Conservation (phyloP, 2,797 vertebrate species). For the Podarcis lilfordi region DNA sequence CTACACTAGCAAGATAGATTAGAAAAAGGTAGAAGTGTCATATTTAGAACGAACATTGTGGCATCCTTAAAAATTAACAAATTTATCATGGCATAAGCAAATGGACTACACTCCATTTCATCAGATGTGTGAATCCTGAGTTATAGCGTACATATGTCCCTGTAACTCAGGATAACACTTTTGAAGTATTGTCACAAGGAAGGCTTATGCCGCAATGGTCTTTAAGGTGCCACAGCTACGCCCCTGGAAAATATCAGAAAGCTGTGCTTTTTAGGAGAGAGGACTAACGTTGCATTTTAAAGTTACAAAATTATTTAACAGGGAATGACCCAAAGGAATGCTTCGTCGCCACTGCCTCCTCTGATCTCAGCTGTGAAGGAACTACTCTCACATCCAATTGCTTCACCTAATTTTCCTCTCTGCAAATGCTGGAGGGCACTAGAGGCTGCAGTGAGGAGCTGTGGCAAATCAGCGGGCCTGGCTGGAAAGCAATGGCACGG, state of each 20-base stretch:
- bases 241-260: not conserved
- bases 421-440: not conserved
- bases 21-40: not conserved
- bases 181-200: no score
- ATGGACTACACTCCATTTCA: no score
- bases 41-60: not conserved
- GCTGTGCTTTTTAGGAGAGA: not conserved
- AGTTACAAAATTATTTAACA: not conserved
- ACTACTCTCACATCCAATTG: not conserved
- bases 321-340: not conserved
- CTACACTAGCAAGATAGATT: not conserved
- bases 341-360: not conserved
- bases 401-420: not conserved
- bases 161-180: not conserved
- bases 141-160: not conserved
- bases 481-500: not conserved
- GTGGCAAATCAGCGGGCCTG: not conserved
- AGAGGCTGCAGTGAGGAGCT: not conserved
- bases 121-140: no score
- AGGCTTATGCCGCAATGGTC: no score
- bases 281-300: not conserved
- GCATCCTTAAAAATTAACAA: no score
- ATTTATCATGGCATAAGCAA: no score
- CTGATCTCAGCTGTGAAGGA: not conserved
- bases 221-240: no score